These are phyloP conservation scores for Drosophila tanythrix DNA, from an alignment of 2,888 invertebrate genomes.

Conservation along the genomic window DNA sequence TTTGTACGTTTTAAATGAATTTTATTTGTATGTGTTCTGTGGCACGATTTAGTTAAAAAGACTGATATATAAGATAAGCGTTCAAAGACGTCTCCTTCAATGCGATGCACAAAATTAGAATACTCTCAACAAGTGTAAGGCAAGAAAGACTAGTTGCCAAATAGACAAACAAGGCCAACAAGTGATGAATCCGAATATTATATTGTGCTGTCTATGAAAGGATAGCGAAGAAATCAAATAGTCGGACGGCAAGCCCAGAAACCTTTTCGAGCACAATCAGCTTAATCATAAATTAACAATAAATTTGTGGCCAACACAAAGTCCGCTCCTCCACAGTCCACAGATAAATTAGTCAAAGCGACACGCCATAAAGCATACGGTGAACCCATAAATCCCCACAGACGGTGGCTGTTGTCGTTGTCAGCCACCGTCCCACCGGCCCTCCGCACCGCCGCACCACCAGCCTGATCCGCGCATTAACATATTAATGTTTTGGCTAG, in stretches of 20 bases:
- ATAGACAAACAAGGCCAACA: slow-evolving; percentile 3
- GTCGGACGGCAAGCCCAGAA: slow-evolving; percentile 17
- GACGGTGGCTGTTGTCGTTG: slow-evolving; percentile 65
- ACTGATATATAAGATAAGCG: background rate
- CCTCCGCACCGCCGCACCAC: slow-evolving; percentile 7
- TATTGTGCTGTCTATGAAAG: slow-evolving; percentile 24
- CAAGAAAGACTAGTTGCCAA: slow-evolving; percentile 3
- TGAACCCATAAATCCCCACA: slow-evolving; percentile 83
- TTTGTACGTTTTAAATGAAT: background rate
- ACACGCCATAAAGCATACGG: slow-evolving; percentile 84
- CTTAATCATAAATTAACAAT: slow-evolving; percentile 77
- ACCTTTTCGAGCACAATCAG: slow-evolving; percentile 68
- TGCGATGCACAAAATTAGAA: background rate
- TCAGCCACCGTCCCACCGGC: slow-evolving; percentile 37
- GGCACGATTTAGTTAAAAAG: too few species aligned
- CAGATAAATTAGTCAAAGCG: slow-evolving; percentile 84
- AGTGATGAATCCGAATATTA: slow-evolving; percentile 20
- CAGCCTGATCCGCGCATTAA: slow-evolving; percentile 75
- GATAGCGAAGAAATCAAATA: slow-evolving; percentile 20
- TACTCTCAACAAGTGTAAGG: background rate
- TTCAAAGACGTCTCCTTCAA: background rate
- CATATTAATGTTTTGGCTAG: slow-evolving; percentile 81
- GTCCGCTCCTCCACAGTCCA: slow-evolving; percentile 30
- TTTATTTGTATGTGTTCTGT: background rate
- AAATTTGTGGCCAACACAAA: slow-evolving; percentile 58